Evolutionary conservation across 1,140 invertebrate species (phyloP).

Genomic region (Lucilia cuprina): DNA sequence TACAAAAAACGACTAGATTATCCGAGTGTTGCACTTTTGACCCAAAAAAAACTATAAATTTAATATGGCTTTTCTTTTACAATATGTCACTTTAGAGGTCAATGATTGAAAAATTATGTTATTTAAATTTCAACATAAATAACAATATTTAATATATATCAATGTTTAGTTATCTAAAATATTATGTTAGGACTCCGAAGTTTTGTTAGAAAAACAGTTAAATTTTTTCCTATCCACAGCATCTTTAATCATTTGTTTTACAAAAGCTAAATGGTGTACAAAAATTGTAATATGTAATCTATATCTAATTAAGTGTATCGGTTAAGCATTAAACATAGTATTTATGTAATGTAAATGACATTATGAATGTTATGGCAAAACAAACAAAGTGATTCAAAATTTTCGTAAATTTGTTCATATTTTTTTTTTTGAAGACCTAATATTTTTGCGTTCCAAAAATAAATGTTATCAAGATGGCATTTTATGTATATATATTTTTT

Average conservation of each 20-base stretch:
- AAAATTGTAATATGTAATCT: not conserved
- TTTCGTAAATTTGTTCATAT: not conserved
- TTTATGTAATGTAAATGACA: not conserved
- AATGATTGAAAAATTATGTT: no score
- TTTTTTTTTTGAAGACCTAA: not conserved
- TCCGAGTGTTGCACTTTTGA: not conserved
- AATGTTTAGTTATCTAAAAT: no score
- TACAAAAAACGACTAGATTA: not conserved
- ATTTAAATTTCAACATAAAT: no score
- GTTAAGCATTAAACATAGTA: not conserved
- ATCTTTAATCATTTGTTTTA: not conserved
- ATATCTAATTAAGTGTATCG: not conserved
- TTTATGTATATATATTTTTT: not conserved
- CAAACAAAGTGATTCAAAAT: not conserved
- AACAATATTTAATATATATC: no score
- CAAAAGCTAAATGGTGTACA: not conserved
- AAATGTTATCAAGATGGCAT: not conserved
- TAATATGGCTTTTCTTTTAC: no score
- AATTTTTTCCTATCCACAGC: not conserved
- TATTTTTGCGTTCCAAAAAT: not conserved
- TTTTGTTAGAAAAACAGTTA: no score
- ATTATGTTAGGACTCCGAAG: no score
- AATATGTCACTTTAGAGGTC: no score
- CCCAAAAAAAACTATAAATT: not conserved
- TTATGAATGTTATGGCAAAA: constrained; percentile 1